phyloP scores from a whole-genome alignment of 2,888 invertebrate genomes.

The Geotrupes spiniger region DNA sequence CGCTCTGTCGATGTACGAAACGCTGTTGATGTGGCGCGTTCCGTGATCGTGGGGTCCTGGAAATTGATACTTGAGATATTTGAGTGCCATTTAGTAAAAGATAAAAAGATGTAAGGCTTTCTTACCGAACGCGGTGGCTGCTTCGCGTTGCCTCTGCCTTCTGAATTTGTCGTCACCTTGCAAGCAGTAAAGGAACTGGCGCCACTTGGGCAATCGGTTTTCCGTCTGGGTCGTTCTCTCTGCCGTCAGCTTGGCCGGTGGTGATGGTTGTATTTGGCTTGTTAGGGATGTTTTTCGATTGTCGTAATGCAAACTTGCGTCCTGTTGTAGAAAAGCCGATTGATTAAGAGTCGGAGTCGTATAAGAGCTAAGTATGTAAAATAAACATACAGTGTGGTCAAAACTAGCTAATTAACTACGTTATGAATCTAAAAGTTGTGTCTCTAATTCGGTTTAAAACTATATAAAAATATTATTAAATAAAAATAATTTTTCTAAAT shows the following conservation, averaged over 20 bases:
- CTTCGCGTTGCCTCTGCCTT: slow-evolving; percentile 69
- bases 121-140: slow-evolving; percentile 53
- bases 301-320: slow-evolving; percentile 48
- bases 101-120: too few relatives aligned
- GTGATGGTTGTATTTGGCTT: slow-evolving; percentile 23
- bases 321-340: slow-evolving; percentile 37
- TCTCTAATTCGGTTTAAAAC: too few relatives aligned
- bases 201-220: slow-evolving; percentile 69
- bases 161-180: slow-evolving; percentile 76
- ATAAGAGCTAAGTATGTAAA: not conserved
- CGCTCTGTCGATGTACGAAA: slow-evolving; percentile 79
- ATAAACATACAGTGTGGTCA: too few relatives aligned
- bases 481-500: too few relatives aligned
- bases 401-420: too few relatives aligned
- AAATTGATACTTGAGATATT: slow-evolving; percentile 18
- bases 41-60: slow-evolving; percentile 47
- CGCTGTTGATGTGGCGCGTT: slow-evolving; percentile 78
- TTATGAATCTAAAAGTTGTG: too few relatives aligned
- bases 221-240: slow-evolving; percentile 84
- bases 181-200: slow-evolving; percentile 77
- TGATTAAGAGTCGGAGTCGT: not conserved
- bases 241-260: slow-evolving; percentile 63
- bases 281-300: slow-evolving; percentile 39
- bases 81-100: too few relatives aligned
- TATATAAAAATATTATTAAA: too few relatives aligned